Conservation (phyloP, 2,113 vertebrate species). For the Oceanites oceanicus region DNA sequence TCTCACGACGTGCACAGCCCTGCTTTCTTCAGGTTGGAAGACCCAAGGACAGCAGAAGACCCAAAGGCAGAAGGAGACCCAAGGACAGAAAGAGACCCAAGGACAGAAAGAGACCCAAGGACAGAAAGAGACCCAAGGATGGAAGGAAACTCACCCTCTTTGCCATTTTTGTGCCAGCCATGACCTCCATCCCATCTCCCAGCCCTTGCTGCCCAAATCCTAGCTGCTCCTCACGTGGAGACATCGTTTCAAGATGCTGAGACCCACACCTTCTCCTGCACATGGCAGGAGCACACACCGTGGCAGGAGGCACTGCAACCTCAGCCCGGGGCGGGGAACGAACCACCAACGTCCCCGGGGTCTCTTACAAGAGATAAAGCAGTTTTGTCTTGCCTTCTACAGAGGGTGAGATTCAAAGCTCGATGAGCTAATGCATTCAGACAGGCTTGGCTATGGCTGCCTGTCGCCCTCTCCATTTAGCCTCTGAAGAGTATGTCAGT, state of each 20-base stretch:
- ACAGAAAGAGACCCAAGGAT: neutral
- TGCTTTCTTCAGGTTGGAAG: neutral
- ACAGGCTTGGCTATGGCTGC: neutral
- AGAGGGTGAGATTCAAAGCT: neutral
- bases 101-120: neutral
- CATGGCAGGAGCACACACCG: rapidly evolving
- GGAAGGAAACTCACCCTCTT: neutral
- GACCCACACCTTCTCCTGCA: neutral
- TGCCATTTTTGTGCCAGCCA: neutral
- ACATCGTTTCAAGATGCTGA: neutral
- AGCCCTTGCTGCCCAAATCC: neutral
- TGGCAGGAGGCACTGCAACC: neutral
- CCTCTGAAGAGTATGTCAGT: neutral
- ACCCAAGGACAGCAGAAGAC: neutral
- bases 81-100: neutral
- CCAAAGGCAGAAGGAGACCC: neutral
- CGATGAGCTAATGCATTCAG: rapidly evolving
- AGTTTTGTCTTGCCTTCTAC: neutral
- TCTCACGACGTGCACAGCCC: rapidly evolving
- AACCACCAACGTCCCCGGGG: rapidly evolving
- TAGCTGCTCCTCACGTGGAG: neutral
- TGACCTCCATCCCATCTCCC: neutral
- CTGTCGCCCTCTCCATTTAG: neutral
- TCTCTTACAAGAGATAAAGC: neutral
- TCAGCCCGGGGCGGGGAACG: neutral